These are phyloP conservation scores for Tupaia tana DNA, from an alignment of 2,113 vertebrate species.

Conservation along the genomic window DNA sequence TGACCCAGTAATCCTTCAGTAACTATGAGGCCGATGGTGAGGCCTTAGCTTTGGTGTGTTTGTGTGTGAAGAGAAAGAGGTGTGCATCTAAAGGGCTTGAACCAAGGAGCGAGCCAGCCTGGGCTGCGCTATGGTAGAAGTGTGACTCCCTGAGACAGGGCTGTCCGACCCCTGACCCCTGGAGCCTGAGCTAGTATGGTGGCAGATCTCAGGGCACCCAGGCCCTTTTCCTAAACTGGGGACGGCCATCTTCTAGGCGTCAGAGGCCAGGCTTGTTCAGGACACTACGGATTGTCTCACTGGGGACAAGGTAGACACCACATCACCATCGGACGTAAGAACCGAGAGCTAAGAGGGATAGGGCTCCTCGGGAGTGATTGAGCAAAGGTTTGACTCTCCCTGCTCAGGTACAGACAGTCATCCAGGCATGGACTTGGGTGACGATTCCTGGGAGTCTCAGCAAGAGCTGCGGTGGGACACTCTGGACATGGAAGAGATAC, in stretches of 20 bases:
- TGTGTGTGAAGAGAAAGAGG: neutral
- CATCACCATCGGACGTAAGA: neutral
- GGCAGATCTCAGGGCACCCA: neutral
- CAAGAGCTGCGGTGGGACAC: neutral
- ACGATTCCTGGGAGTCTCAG: neutral
- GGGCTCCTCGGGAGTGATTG: neutral
- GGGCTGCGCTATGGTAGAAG: neutral
- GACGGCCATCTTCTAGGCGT: neutral
- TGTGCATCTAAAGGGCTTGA: neutral
- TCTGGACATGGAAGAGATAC: neutral
- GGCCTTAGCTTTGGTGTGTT: neutral
- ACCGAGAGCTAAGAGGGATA: neutral
- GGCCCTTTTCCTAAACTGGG: neutral
- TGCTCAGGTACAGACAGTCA: neutral
- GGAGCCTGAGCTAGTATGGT: neutral
- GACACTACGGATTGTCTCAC: neutral
- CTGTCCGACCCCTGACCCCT: neutral
- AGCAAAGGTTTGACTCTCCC: neutral
- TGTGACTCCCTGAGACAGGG: neutral
- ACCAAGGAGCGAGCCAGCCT: neutral
- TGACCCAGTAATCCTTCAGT: neutral
- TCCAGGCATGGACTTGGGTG: neutral
- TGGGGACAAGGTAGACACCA: neutral
- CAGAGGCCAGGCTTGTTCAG: neutral
- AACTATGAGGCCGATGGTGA: neutral